Evolutionary conservation across 2,888 invertebrate species (phyloP).

Genomic region (Embidobia sp.): DNA sequence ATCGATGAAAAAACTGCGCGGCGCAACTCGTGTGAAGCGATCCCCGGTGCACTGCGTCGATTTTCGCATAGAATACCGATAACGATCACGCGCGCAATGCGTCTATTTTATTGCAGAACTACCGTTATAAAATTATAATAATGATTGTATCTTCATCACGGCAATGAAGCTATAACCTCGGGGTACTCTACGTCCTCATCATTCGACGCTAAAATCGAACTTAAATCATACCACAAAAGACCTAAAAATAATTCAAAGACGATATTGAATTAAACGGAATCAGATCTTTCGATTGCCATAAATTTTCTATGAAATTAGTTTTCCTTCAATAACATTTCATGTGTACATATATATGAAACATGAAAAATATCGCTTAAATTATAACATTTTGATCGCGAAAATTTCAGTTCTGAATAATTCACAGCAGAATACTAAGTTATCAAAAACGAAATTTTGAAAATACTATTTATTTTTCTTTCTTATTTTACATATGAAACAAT

Average conservation of each 20-base stretch:
- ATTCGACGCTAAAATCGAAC: conserved; percentile 26
- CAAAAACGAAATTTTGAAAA: too few species aligned
- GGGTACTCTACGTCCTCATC: conserved; percentile 39
- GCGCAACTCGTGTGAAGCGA: not conserved
- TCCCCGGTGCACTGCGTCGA: conserved; percentile 30
- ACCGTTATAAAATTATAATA: conserved; percentile 63
- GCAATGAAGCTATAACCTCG: conserved; percentile 39
- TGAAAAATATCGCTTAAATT: too few species aligned
- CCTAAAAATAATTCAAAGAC: conserved; percentile 25
- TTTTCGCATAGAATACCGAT: conserved; percentile 50
- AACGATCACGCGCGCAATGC: conserved; percentile 41
- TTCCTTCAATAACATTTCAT: not conserved
- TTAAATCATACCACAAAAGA: conserved; percentile 32
- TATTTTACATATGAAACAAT: too few species aligned
- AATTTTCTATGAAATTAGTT: not conserved
- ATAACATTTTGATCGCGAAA: too few species aligned
- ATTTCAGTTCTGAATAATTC: too few species aligned
- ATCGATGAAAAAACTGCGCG: conserved; percentile 13
- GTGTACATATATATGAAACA: too few species aligned
- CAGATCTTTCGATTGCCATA: conserved; percentile 24
- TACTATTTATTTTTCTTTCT: too few species aligned
- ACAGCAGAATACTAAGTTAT: too few species aligned
- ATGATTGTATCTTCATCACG: conserved; percentile 57
- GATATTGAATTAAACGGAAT: conserved; percentile 30
- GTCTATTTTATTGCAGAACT: conserved; percentile 44